A percentile compares a stretch with the other conserved stretches of the same genome.
phyloP scores from a whole-genome alignment of 2,888 invertebrate species.

The Drosophila neotestacea region DNA sequence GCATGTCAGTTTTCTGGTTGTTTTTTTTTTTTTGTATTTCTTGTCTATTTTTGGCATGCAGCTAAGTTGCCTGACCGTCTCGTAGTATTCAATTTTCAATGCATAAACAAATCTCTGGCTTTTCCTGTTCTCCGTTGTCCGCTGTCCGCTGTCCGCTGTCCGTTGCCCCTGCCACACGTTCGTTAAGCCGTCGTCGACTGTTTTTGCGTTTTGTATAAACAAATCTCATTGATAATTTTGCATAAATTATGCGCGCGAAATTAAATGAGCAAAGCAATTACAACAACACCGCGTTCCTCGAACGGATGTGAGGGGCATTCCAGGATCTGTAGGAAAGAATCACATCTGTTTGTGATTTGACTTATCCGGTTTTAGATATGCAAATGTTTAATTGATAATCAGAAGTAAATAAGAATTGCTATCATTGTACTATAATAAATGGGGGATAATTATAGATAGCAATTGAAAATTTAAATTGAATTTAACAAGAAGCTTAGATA shows the following conservation, averaged over 20 bases:
- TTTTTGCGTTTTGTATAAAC: slow-evolving; percentile 63
- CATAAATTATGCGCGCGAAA: slow-evolving; percentile 68
- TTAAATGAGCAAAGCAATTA: slow-evolving; percentile 57
- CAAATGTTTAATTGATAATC: slow-evolving; percentile 17
- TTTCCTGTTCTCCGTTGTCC: slow-evolving; percentile 49
- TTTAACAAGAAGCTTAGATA: no score
- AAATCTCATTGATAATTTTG: slow-evolving; percentile 69
- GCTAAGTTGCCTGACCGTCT: slow-evolving; percentile 27
- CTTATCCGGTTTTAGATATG: slow-evolving; percentile 32
- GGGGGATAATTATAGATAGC: background rate
- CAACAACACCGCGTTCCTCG: slow-evolving; percentile 26
- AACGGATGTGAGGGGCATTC: slow-evolving; percentile 50
- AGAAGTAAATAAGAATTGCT: slow-evolving; percentile 1
- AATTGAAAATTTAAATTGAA: no score
- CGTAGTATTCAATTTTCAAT: slow-evolving; percentile 28
- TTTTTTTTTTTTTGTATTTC: background rate
- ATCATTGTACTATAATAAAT: background rate
- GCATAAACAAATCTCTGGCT: slow-evolving; percentile 68
- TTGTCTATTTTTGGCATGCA: slow-evolving; percentile 55
- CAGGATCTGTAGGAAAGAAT: slow-evolving; percentile 24
- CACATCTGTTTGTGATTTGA: slow-evolving; percentile 38
- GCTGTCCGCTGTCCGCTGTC: slow-evolving; percentile 5
- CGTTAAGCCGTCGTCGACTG: slow-evolving; percentile 40
- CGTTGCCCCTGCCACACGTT: slow-evolving; percentile 38
- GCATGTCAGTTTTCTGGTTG: slow-evolving; percentile 39